A percentile compares a stretch with the other conserved stretches of the same genome.
Evolutionary conservation across 1,140 invertebrate species (phyloP).

Genomic region (Zeugodacus cucurbitae): DNA sequence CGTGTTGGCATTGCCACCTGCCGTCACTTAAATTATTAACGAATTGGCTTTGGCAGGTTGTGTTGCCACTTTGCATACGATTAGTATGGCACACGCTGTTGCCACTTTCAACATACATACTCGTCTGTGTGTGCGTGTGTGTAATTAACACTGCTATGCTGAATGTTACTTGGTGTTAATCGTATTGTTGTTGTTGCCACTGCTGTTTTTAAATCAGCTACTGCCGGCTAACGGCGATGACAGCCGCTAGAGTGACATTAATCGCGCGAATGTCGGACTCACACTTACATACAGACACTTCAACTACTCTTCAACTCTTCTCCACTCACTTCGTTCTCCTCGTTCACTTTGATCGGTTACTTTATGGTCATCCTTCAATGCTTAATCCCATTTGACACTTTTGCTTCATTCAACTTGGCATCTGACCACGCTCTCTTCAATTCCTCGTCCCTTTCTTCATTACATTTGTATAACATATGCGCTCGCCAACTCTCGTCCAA

Average conservation of each 20-base stretch:
- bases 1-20: constrained; percentile 7
- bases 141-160: neutral
- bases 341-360: neutral
- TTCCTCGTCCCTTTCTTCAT: neutral
- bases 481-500: too few relatives aligned
- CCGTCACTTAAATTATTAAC: constrained; percentile 29
- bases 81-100: constrained; percentile 18
- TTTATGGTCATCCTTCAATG: constrained; percentile 19
- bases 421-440: neutral
- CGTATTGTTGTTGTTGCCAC: neutral
- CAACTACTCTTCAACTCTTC: neutral
- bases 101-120: neutral
- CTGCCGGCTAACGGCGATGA: neutral
- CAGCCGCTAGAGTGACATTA: neutral
- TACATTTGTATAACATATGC: neutral
- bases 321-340: neutral
- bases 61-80: constrained; percentile 35
- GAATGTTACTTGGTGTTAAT: neutral
- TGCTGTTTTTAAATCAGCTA: neutral
- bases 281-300: neutral
- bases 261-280: neutral
- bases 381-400: constrained; percentile 24
- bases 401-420: neutral
- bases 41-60: constrained; percentile 35
- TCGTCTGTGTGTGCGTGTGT: neutral